phyloP scores from a whole-genome alignment of 2,797 vertebrate genomes.

The Galaxias olidus region DNA sequence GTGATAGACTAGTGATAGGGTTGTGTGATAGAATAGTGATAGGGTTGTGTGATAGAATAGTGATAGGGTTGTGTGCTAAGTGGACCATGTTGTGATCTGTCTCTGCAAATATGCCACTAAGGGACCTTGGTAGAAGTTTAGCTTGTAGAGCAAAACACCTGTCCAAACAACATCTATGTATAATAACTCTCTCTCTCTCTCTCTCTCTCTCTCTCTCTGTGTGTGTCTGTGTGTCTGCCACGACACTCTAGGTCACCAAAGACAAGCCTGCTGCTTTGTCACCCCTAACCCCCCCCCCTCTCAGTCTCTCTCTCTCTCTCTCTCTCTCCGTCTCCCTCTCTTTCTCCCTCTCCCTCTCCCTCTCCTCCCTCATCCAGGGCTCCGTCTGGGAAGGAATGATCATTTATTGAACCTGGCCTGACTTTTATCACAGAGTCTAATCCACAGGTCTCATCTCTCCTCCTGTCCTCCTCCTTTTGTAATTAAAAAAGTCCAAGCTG shows the following conservation, averaged over 20 bases:
- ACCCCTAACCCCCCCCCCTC: slow-evolving; percentile 21
- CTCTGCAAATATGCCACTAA: no score
- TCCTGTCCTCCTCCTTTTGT: slow-evolving; percentile 35
- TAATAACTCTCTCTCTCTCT: slow-evolving; percentile 21
- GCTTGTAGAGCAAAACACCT: slow-evolving; percentile 47
- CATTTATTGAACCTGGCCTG: slow-evolving; percentile 67
- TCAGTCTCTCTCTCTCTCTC: neutral
- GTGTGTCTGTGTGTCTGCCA: neutral
- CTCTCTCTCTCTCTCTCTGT: slow-evolving; percentile 19
- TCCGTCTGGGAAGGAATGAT: slow-evolving; percentile 54
- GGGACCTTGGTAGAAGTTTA: no score
- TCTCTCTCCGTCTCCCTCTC: neutral
- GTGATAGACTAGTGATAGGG: no score
- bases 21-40: no score
- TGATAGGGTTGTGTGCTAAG: no score
- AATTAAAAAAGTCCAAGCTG: slow-evolving; percentile 1
- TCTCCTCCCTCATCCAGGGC: slow-evolving; percentile 23
- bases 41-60: no score
- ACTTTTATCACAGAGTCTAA: slow-evolving; percentile 71
- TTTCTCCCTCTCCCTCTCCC: slow-evolving; percentile 15
- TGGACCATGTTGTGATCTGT: no score
- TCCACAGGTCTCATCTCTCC: slow-evolving; percentile 60
- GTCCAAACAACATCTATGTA: slow-evolving; percentile 42
- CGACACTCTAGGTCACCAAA: neutral
- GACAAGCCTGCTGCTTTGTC: slow-evolving; percentile 12